Evolutionary conservation across 2,797 vertebrate genomes (phyloP), one percentile per base, ranked within the genome.

Genomic region (Siniperca scherzeri): DNA sequence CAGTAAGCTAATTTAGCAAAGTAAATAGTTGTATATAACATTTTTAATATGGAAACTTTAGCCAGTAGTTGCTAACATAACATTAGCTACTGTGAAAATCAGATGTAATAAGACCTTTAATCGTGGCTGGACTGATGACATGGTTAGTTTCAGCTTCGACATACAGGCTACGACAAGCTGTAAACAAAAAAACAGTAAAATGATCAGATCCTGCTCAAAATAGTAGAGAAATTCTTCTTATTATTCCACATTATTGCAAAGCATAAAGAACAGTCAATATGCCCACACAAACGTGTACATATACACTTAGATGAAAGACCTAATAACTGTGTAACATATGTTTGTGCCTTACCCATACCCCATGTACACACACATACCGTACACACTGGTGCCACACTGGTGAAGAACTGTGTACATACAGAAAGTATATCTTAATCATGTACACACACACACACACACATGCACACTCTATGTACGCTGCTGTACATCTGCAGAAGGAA

Each of bases 401-500:
- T 65, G 4, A 38, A 42, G 4, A 30, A 36, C 36, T 36, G 3
- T 68, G 53, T 30, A 68, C 16, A 19, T 19, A 53, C 44, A 27
- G 25, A 40, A 11, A 42, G 12, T 33, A 36, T 36, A 55, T 70
- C 7, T 25, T 53, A 19, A 55, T 78, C 21, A 57, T 12, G 7
- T 7, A 53, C 14, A 56, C 50, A 67, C 44, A 66, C 11, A 21
- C 40, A 56, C 10, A 55, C 30, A 53, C 48, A 55, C 38, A 38
- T 9, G 1, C 42, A 33, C 42, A 46, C 1, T 48, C 9, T 55
- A n/a, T 52, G 42, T 25, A 53, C n/a, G 2, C 64, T 30, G 27
- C 65, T 77, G 50, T 21, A 67, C 27, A n/a, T 38, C 56, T 65
- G 59, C 11, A 61, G 5, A 11, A 69, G 60, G 3, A 55, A 65